phyloP scores from a whole-genome alignment of 2,797 vertebrate genomes.

The Chloroceryle amazona region DNA sequence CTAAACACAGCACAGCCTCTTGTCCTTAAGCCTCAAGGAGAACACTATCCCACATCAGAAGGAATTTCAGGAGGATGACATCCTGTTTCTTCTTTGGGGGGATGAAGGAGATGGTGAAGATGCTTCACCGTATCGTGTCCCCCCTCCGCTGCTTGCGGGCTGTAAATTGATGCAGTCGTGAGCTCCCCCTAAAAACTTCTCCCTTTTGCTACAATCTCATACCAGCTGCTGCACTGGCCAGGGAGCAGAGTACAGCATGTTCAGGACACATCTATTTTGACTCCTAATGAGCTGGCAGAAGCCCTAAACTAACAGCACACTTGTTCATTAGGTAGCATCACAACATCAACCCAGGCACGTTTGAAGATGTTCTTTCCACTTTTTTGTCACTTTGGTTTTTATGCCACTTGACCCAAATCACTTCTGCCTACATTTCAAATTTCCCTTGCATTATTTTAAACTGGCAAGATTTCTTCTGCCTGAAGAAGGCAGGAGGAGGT shows the following conservation, averaged over 20 bases:
- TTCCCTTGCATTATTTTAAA: not conserved
- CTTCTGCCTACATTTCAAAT: fast-evolving
- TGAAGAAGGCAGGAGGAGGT: not conserved
- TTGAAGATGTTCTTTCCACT: not conserved
- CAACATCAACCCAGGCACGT: fast-evolving
- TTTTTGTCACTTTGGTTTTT: not conserved
- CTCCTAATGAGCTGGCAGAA: not conserved
- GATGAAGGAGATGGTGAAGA: not conserved
- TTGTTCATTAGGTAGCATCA: not conserved
- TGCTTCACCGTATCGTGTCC: fast-evolving
- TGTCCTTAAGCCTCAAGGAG: fast-evolving
- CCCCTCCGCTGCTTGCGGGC: not conserved
- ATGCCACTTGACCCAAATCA: not conserved
- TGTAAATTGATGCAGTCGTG: not conserved
- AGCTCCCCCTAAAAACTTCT: not conserved
- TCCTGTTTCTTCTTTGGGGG: not conserved
- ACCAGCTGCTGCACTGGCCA: fast-evolving
- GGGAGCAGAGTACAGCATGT: too few species aligned
- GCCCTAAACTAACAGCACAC: not conserved
- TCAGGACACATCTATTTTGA: not conserved
- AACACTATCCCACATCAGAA: not conserved
- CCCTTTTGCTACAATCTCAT: not conserved
- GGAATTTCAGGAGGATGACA: not conserved
- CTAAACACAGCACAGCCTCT: not conserved
- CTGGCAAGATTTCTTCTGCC: not conserved